Evolutionary conservation across 2,113 vertebrate genomes (phyloP).

Genomic region (Cinclus mexicanus): DNA sequence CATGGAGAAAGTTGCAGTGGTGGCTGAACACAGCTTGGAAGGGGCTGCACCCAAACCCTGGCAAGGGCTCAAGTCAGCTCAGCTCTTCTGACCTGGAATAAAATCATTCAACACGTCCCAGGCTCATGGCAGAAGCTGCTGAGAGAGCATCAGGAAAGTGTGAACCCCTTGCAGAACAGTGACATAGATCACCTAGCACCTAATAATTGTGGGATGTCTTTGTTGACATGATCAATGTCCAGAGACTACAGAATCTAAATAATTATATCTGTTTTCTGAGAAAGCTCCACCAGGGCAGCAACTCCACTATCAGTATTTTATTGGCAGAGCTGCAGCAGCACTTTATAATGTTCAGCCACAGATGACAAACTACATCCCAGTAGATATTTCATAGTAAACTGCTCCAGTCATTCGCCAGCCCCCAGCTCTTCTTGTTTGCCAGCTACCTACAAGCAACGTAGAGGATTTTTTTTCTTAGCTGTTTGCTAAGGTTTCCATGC

Average conservation of each 20-base stretch:
- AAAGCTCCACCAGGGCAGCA: background rate
- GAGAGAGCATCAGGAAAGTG: background rate
- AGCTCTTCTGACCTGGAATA: background rate
- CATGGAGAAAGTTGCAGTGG: background rate
- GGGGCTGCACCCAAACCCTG: background rate
- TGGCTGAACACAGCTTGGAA: background rate
- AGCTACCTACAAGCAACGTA: background rate
- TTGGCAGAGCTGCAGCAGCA: background rate
- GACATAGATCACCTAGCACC: background rate
- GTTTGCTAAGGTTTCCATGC: background rate
- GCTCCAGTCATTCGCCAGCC: background rate
- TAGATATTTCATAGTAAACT: slow-evolving; percentile 11
- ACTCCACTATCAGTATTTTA: background rate
- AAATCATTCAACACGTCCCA: background rate
- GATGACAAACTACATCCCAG: background rate
- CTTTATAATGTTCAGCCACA: background rate
- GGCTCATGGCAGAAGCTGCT: background rate
- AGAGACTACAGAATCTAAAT: background rate
- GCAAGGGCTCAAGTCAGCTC: background rate
- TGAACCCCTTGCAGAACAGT: background rate
- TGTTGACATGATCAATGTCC: background rate
- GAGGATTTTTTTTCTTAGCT: background rate
- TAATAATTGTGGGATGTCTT: background rate
- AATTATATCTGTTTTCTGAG: background rate
- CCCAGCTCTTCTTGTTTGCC: background rate